Base-by-base conservation (phyloP, 2,113 vertebrate genomes). In the Pterocles gutturalis region DNA sequence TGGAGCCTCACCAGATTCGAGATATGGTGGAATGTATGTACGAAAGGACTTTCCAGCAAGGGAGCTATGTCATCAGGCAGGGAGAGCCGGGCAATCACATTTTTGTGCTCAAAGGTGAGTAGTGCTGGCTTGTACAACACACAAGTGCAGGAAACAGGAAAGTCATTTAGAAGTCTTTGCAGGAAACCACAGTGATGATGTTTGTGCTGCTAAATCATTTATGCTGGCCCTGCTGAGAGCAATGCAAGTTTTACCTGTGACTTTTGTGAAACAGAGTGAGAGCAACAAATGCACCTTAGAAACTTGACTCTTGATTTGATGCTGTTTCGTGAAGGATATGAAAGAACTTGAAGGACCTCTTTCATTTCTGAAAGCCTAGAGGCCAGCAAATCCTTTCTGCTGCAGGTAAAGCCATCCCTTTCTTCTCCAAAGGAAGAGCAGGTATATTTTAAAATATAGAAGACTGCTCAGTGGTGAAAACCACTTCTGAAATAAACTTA, bases 11-110 rank as follows among this genome's bases (percentile, higher is more conserved):
- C 94, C 99, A 99, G 98, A 97, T 99, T 93, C 98, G 96, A 95
- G 99, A 99, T 96, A 99, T 99, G 98, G 99, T 99, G 91, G 99
- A 99, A 96, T 99, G 99, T 49, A 99, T 99, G 99, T 99, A 99
- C 4, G 99, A 99, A 89, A 98, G 99, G 89, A 99, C 97, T 16
- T 99, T 99, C 94, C 98, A 98, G 94, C 98, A 99, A 88, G 99
- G 98, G 16, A 99, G 99, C 64, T 99, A 98, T 25, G 97, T 99
- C 66, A 98, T 99, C 97, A 98, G 98, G 83, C 99, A 99, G 96
- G 99, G 99, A 25, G 99, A 99, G 81, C 98, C 98, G 0, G 99
- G 99, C 28, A 99, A 98, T 89, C 99, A 99, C 84, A 98, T 99
- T 84, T 99, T 99, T 88, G 99, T 99, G 41, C 98, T 99, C 95